Percentiles rank a stretch among this genome's conserved stretches.
Evolutionary conservation across 2,888 invertebrate species (phyloP).

Genomic region (Cetonia aurata): DNA sequence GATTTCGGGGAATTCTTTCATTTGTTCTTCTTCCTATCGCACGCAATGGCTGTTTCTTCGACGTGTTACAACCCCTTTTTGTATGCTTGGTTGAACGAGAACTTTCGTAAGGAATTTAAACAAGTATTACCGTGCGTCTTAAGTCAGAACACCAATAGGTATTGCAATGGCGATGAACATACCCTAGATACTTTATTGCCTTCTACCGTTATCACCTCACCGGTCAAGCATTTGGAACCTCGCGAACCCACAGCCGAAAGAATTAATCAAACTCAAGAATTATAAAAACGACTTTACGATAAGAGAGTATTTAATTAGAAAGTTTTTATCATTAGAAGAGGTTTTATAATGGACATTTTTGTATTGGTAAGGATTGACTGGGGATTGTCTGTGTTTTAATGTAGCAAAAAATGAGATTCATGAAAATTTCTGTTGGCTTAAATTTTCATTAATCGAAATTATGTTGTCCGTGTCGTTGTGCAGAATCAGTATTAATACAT

Average conservation of each 20-base stretch:
- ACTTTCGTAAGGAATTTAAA: conserved; percentile 94
- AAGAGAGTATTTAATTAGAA: conserved; percentile 46
- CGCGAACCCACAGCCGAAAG: conserved; percentile 60
- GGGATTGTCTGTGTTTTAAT: conserved; percentile 22
- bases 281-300: conserved; percentile 51
- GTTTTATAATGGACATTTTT: conserved; percentile 28
- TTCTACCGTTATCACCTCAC: conserved; percentile 58
- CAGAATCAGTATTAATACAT: not conserved
- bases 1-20: conserved; percentile 77
- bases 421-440: conserved; percentile 13
- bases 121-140: conserved; percentile 76
- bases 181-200: conserved; percentile 60
- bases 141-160: conserved; percentile 54
- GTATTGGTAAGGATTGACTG: conserved; percentile 44
- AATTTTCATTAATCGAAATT: conserved; percentile 28
- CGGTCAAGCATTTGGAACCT: conserved; percentile 60
- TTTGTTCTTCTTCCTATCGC: conserved; percentile 83
- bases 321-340: conserved; percentile 32
- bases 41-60: conserved; percentile 94
- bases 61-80: conserved; percentile 97
- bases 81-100: conserved; percentile 98
- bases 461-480: not conserved
- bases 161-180: conserved; percentile 59
- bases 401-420: conserved; percentile 15
- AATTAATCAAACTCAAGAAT: conserved; percentile 57